Percentiles rank a stretch among this genome's conserved stretches.
phyloP scores from a whole-genome alignment of 2,113 vertebrate genomes.

The Oreochromis spilurus region DNA sequence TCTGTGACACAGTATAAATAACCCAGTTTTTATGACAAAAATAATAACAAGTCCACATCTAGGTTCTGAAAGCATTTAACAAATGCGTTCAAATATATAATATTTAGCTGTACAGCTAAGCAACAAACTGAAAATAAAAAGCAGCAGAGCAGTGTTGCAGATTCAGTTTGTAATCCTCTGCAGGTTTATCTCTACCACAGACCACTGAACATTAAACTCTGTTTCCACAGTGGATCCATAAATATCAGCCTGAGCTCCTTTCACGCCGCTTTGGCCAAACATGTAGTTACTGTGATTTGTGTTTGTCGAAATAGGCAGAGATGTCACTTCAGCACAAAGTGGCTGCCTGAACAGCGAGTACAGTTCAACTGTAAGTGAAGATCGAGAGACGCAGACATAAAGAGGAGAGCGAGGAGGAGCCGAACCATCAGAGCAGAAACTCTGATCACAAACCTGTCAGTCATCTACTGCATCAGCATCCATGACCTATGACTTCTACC shows the following conservation, averaged over 20 bases:
- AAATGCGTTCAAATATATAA: neutral
- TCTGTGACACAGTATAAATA: neutral
- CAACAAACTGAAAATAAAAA: neutral
- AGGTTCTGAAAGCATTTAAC: neutral
- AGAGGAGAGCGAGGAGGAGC: neutral
- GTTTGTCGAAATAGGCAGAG: neutral
- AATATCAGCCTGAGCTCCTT: neutral
- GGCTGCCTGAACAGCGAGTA: neutral
- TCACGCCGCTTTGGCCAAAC: neutral
- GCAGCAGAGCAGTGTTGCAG: neutral
- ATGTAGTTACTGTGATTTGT: neutral
- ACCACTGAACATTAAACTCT: neutral
- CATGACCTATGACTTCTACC: neutral
- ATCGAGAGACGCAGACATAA: neutral
- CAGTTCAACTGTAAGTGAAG: neutral
- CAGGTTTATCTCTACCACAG: neutral
- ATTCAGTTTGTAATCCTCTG: neutral
- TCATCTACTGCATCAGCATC: neutral
- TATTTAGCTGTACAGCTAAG: neutral
- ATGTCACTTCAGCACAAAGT: neutral
- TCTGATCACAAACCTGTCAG: conserved; percentile 29
- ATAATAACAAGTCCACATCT: neutral
- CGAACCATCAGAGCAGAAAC: conserved; percentile 5
- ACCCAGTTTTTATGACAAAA: neutral
- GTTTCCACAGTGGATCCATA: neutral